These are phyloP conservation scores for Colistium nudipinnis DNA, from an alignment of 2,113 vertebrate species.

Conservation along the genomic window DNA sequence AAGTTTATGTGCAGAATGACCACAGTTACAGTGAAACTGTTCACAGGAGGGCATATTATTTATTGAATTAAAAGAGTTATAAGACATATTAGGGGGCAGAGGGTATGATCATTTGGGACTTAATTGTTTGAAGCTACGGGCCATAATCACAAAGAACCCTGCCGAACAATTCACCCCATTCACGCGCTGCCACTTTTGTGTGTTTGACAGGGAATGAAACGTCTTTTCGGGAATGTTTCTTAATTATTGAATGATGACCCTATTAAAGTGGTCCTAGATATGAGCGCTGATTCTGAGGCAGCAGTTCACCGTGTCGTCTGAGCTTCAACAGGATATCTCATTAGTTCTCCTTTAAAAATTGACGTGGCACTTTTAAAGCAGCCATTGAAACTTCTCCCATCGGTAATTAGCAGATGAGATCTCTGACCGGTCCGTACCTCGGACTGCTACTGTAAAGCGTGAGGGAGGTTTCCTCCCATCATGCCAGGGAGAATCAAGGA, in stretches of 20 bases:
- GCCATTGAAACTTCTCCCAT: slow-evolving; percentile 41
- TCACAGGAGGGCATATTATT: no score
- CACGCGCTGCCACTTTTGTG: background rate
- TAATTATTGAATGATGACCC: slow-evolving; percentile 35
- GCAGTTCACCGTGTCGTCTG: slow-evolving; percentile 37
- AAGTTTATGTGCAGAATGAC: no score
- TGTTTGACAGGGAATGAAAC: slow-evolving; percentile 6
- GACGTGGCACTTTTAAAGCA: slow-evolving; percentile 49
- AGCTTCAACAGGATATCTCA: slow-evolving; percentile 49
- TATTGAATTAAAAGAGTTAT: no score
- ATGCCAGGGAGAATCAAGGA: slow-evolving; percentile 12
- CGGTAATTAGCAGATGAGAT: slow-evolving; percentile 67
- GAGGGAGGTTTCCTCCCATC: slow-evolving; percentile 45
- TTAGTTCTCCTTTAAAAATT: slow-evolving; percentile 50
- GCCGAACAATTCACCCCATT: background rate
- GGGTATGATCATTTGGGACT: no score
- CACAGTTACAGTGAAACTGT: no score
- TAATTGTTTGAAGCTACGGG: no score
- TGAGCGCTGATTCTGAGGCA: slow-evolving; percentile 26
- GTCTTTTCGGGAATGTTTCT: slow-evolving; percentile 22
- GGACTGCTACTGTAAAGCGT: slow-evolving; percentile 30
- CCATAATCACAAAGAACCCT: no score
- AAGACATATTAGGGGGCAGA: no score
- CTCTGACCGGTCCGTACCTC: slow-evolving; percentile 34
- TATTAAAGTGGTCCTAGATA: slow-evolving; percentile 22